Base-by-base conservation (phyloP, 2,797 vertebrate genomes). In the Malacoctenus gilli region DNA sequence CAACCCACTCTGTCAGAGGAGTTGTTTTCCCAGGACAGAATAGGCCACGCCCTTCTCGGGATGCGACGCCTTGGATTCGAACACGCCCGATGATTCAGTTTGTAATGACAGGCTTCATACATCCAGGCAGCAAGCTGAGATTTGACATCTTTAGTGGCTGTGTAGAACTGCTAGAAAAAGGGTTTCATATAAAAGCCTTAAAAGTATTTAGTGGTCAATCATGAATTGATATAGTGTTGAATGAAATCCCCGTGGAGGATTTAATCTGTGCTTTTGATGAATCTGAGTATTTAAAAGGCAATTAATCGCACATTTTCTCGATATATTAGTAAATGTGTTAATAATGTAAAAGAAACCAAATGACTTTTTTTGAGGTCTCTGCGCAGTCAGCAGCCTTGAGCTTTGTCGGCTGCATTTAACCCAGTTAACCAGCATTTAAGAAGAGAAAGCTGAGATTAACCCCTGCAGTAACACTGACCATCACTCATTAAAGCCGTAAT, bases 401-500 rank as follows among this genome's bases (percentile, higher is more conserved):
- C 84, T 93, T 94, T 92, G 93, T 95, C 92, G 92, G 89, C 89
- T 90, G 85, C 89, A 88, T 93, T 94, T 95, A 93, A 92, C 87
- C 89, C 87, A 80, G 81, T 89, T 90, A 87, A 87, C 85, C 67
- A 79, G 79, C 67, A 76, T 78, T 86, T 77, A 79, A 83, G 79
- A 87, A 87, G 84, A 89, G 82, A 90, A 92, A 91, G 90, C 91
- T 90, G 90, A 94, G 92, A 94, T 95, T 93, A 94, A 92, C 90
- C 86, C 82, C 48, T 69, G 91, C 67, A 79, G 78, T 86, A 95
- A 93, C 91, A 91, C 91, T 93, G 92, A 91, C 92, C 92, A 93
- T 93, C 92, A 81, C 84, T 95, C 93, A 95, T 97, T 96, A 95
- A 95, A 96, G 94, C 92, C 91, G 91, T 95, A 95, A 95, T 96